Evolutionary conservation across 2,888 invertebrate species (phyloP), one percentile per base, ranked within the genome.

Genomic region (Tenthredo amoena): DNA sequence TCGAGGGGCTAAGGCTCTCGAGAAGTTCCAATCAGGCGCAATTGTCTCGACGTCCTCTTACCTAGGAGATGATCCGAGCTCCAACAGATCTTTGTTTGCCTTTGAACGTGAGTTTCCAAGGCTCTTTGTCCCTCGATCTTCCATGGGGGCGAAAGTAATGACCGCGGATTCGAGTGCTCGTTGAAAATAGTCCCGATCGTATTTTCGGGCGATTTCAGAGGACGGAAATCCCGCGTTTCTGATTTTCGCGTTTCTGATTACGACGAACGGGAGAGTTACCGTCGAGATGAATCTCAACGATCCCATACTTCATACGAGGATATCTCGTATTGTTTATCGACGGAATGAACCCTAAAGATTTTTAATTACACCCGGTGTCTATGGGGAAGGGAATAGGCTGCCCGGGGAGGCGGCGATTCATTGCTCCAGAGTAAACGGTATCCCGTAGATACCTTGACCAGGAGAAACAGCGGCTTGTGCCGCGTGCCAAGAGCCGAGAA

Each of bases 21-120:
- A 77, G 77, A 50, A 77, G 55, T 31, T 50, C 34, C 87, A 91
- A 91, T 92, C 91, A 91, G 89, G 89, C 87, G 83, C 90, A 89
- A 92, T 92, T 92, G 91, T 91, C 90, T 91, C 50, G 34, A 12
- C n/a, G 2, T 12, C 72, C 21, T 43, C 31, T 74, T 26, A 21
- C 26, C 21, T 43, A 21, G 18, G n/a, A 43, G 43, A 12, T 68
- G 34, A 34, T 34, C 34, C 4, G 18, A 18, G 68, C 18, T 68
- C 12, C 31, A 18, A 6, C n/a, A n/a, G n/a, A 55, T 55, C 18
- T 1, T n/a, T n/a, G n/a, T 68, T 68, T 62, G 55, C 21, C 26
- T 26, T 62, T n/a, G 26, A 62, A 31, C 18, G n/a, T 62, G 2
- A 7, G 26, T 10, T 62, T 62, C 9, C 68, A 34, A 68, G 26